Conservation (phyloP, 1,140 invertebrate genomes). For the Trialeurodes vaporariorum region DNA sequence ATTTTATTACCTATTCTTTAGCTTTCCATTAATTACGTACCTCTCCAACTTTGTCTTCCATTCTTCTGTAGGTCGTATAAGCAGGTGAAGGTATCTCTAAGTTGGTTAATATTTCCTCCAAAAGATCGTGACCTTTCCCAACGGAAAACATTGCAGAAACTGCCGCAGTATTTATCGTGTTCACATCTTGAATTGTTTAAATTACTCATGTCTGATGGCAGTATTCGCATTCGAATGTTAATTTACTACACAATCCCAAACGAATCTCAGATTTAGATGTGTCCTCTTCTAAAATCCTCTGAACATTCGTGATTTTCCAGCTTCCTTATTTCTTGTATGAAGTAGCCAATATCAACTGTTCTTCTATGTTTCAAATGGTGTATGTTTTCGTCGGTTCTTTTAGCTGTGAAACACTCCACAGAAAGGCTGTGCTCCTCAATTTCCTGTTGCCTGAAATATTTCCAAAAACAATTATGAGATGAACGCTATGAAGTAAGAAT, state of each 20-base stretch:
- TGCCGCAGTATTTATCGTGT: background rate
- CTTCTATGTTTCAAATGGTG: background rate
- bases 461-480: too few relatives aligned
- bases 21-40: too few relatives aligned
- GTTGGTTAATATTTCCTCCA: background rate
- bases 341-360: background rate
- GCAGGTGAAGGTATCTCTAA: background rate
- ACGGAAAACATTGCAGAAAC: background rate
- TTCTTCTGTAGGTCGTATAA: background rate
- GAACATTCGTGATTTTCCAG: background rate
- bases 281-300: background rate
- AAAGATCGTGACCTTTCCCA: background rate
- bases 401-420: background rate
- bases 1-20: too few relatives aligned
- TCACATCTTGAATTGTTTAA: background rate
- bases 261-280: background rate
- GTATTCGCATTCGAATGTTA: background rate
- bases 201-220: background rate
- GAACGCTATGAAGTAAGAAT: too few relatives aligned
- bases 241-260: background rate
- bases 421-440: background rate
- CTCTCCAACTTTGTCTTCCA: background rate
- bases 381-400: background rate
- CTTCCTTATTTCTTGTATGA: background rate
- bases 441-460: background rate